These are phyloP conservation scores for Zhengitettix transpicula DNA, from an alignment of 2,888 invertebrate species.

Conservation along the genomic window DNA sequence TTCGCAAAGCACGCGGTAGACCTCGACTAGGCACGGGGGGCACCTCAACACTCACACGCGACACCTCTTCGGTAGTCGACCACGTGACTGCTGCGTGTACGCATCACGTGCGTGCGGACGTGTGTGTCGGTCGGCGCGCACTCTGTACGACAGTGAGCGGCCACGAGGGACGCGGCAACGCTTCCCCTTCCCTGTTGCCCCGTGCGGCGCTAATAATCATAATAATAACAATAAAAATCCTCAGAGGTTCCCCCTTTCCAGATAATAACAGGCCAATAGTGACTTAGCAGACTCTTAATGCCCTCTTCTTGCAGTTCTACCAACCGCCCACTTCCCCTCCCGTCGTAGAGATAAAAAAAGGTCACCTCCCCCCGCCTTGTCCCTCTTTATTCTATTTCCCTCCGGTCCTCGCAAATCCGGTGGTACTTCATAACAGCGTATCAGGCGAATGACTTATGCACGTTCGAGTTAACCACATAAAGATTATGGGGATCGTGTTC, in stretches of 20 bases:
- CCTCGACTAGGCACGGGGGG: not conserved
- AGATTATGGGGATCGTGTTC: constrained; percentile 3
- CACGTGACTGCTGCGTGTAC: too few species aligned
- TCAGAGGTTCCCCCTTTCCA: constrained; percentile 3
- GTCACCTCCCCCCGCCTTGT: not conserved
- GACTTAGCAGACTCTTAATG: constrained; percentile 10
- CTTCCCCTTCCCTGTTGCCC: constrained; percentile 1
- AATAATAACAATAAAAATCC: constrained; percentile 9
- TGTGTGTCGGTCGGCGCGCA: not conserved
- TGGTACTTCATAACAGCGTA: constrained; percentile 1
- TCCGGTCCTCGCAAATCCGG: not conserved
- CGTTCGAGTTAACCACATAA: constrained; percentile 2
- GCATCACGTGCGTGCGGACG: too few species aligned
- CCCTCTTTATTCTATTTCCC: not conserved
- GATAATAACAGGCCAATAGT: constrained; percentile 10
- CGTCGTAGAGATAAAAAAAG: not conserved
- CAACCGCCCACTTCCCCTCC: not conserved
- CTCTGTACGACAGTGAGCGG: not conserved
- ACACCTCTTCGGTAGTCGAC: too few species aligned
- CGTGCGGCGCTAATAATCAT: constrained; percentile 7
- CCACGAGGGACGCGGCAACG: not conserved
- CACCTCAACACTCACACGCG: not conserved
- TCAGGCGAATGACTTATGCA: constrained; percentile 1
- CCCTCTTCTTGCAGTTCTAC: not conserved
- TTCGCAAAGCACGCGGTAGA: not conserved